phyloP scores from a whole-genome alignment of 2,797 vertebrate species.

The Sebastes oblongus region DNA sequence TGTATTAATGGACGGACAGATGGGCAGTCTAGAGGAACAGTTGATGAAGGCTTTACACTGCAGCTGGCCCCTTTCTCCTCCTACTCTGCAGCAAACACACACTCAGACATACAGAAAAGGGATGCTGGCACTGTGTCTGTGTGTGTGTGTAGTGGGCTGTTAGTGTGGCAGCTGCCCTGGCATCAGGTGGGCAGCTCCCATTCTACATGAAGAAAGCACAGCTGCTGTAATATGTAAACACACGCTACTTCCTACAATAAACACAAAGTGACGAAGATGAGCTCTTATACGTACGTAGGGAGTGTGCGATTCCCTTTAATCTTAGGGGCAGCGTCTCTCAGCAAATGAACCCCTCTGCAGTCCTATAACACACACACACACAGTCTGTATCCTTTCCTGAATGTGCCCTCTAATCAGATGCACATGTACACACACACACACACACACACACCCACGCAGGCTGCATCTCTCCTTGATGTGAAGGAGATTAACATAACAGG shows the following conservation, averaged over 20 bases:
- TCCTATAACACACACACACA: neutral
- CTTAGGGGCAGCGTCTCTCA: conserved; percentile 27
- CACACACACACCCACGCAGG: conserved; percentile 17
- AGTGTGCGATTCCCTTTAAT: conserved; percentile 44
- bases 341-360: conserved; percentile 17
- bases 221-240: conserved; percentile 64
- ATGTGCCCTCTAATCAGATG: conserved; percentile 48
- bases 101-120: conserved; percentile 43
- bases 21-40: conserved; percentile 74
- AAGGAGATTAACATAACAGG: conserved; percentile 37
- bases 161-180: conserved; percentile 68
- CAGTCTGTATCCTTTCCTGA: conserved; percentile 33
- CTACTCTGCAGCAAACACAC: conserved; percentile 58
- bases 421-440: conserved; percentile 2
- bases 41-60: conserved; percentile 78
- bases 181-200: conserved; percentile 70
- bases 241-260: conserved; percentile 38
- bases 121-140: conserved; percentile 39
- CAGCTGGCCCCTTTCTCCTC: conserved; percentile 77
- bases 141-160: conserved; percentile 20
- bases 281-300: neutral
- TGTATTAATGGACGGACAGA: conserved; percentile 75
- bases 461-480: conserved; percentile 29
- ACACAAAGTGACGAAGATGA: conserved; percentile 28
- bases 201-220: conserved; percentile 60